A percentile compares a stretch with the other conserved stretches of the same genome.
These are phyloP conservation scores for Dasyurus viverrinus DNA, from an alignment of 2,113 vertebrate species.

Conservation along the genomic window DNA sequence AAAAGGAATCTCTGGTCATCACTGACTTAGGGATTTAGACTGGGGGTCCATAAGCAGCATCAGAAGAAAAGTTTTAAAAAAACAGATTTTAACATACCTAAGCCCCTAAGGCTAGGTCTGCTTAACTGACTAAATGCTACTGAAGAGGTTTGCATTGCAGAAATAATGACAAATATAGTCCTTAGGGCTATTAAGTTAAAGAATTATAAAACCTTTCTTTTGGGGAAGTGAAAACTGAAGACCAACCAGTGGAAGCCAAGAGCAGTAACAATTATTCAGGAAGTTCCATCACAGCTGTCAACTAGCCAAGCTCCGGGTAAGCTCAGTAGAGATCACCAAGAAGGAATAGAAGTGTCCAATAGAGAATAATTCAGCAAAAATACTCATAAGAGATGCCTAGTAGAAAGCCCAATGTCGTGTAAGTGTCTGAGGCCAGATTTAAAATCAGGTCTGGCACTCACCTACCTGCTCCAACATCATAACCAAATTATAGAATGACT, in stretches of 20 bases:
- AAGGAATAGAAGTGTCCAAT: background rate
- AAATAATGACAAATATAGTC: background rate
- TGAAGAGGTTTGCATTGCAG: background rate
- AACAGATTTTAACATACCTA: background rate
- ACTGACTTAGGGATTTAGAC: background rate
- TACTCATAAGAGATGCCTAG: background rate
- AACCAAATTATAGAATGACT: background rate
- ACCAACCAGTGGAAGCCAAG: background rate
- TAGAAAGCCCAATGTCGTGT: background rate
- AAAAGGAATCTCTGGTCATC: background rate
- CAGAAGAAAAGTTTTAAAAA: background rate
- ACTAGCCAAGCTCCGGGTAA: background rate
- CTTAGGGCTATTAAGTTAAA: background rate
- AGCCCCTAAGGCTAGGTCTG: background rate
- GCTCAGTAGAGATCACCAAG: background rate
- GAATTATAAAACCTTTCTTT: background rate
- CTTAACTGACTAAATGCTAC: background rate
- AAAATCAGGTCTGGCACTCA: background rate
- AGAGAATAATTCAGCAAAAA: background rate
- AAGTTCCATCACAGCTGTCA: background rate
- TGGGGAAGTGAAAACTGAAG: background rate
- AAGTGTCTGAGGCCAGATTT: background rate
- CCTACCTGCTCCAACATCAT: background rate
- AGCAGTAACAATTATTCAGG: background rate
- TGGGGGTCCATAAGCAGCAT: background rate